Conservation (phyloP, 2,888 invertebrate species). For the Heliconius hortense region DNA sequence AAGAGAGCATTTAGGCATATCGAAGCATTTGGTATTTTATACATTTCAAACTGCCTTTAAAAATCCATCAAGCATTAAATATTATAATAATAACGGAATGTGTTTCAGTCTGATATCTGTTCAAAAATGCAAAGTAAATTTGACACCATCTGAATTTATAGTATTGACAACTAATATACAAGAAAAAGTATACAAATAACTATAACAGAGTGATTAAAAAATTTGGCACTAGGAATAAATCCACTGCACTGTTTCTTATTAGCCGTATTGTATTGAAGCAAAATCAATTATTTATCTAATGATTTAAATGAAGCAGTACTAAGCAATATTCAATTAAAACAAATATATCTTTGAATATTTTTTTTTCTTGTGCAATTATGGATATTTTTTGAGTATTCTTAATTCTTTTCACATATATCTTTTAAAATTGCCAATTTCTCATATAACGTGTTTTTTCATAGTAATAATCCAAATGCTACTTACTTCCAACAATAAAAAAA, state of each 20-base stretch:
- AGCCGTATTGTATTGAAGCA: slow-evolving; percentile 20
- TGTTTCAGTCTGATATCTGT: slow-evolving; percentile 39
- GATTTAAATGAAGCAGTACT: slow-evolving; percentile 15
- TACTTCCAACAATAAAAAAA: background rate
- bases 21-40: slow-evolving; percentile 24
- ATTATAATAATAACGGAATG: slow-evolving; percentile 39
- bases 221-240: slow-evolving; percentile 42
- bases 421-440: background rate
- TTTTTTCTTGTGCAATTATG: slow-evolving; percentile 16
- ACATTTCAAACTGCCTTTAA: slow-evolving; percentile 13
- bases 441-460: background rate
- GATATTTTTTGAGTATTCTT: slow-evolving; percentile 23
- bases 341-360: background rate
- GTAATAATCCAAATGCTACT: background rate
- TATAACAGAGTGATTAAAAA: slow-evolving; percentile 21
- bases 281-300: slow-evolving; percentile 17
- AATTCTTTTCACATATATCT: background rate
- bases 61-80: slow-evolving; percentile 20
- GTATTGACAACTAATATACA: slow-evolving; percentile 14
- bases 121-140: slow-evolving; percentile 26
- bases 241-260: slow-evolving; percentile 28
- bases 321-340: slow-evolving; percentile 15
- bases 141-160: slow-evolving; percentile 15
- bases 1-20: slow-evolving; percentile 35
- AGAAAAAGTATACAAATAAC: slow-evolving; percentile 12